phyloP scores from a whole-genome alignment of 2,113 vertebrate genomes.

The Columba janthina region DNA sequence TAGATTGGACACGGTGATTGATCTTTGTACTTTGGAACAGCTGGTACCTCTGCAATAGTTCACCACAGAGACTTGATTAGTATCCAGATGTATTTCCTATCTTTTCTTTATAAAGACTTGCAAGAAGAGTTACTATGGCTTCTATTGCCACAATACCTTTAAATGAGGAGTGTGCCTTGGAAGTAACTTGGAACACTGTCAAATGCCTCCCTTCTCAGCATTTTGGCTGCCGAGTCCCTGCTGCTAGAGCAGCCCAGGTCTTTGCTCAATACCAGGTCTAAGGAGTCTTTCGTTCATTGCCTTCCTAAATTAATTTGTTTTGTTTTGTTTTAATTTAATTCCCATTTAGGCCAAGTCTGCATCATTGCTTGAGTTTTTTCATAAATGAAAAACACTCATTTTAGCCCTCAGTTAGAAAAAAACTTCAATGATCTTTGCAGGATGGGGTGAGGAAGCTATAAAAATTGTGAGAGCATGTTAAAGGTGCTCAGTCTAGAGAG shows the following conservation, averaged over 20 bases:
- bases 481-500: not conserved
- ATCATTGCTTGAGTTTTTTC: not conserved
- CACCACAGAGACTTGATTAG: not conserved
- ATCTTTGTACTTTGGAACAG: not conserved
- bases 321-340: not conserved
- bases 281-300: not conserved
- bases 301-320: not conserved
- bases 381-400: not conserved
- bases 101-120: not conserved
- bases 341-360: not conserved
- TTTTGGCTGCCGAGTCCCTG: not conserved
- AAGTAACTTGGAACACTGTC: not conserved
- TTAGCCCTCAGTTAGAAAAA: not conserved
- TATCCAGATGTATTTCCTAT: not conserved
- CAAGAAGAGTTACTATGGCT: not conserved
- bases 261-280: not conserved
- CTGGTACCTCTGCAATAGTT: not conserved
- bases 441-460: accelerated
- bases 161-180: not conserved
- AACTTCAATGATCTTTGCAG: not conserved
- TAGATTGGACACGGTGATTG: not conserved
- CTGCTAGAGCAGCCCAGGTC: not conserved
- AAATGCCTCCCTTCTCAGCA: too few relatives aligned
- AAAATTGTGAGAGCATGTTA: not conserved
- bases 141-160: not conserved